Conservation (phyloP, 1,140 invertebrate genomes). For the Ips typographus region DNA sequence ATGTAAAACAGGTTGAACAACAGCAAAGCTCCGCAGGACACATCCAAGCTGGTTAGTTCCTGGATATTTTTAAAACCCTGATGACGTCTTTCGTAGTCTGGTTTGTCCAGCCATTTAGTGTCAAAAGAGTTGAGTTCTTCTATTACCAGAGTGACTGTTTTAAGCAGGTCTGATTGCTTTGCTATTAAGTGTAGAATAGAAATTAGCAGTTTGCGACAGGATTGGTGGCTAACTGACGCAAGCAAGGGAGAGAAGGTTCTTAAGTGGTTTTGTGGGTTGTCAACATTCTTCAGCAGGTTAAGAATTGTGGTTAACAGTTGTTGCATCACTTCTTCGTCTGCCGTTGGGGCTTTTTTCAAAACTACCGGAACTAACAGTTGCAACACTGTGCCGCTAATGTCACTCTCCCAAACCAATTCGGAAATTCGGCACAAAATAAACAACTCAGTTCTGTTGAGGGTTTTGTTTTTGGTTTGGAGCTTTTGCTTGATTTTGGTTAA, state of each 20-base stretch:
- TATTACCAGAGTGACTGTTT: conserved; percentile 57
- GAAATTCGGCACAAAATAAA: conserved; percentile 78
- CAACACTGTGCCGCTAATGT: conserved; percentile 68
- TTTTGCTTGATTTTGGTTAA: conserved; percentile 70
- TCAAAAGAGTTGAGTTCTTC: conserved; percentile 84
- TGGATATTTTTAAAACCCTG: conserved; percentile 71
- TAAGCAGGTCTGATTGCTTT: conserved; percentile 49
- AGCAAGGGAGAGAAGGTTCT: conserved; percentile 67
- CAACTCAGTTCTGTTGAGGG: conserved; percentile 68
- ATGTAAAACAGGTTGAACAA: conserved; percentile 83
- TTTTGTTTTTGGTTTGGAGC: conserved; percentile 60
- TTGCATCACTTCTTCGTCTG: conserved; percentile 61
- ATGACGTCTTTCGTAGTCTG: conserved; percentile 82
- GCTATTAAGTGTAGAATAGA: conserved; percentile 60
- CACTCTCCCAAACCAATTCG: conserved; percentile 66
- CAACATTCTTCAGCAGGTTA: conserved; percentile 72
- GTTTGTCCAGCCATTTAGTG: conserved; percentile 83
- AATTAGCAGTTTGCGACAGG: conserved; percentile 66
- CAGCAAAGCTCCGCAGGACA: conserved; percentile 71
- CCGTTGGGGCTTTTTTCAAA: conserved; percentile 59
- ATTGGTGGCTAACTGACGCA: conserved; percentile 59
- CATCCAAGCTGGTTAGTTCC: conserved; percentile 59
- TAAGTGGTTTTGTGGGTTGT: conserved; percentile 65
- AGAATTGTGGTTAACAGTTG: conserved; percentile 70
- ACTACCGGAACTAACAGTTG: conserved; percentile 74